Conservation (phyloP, 2,797 vertebrate species). For the Hyperoplus lanceolatus region DNA sequence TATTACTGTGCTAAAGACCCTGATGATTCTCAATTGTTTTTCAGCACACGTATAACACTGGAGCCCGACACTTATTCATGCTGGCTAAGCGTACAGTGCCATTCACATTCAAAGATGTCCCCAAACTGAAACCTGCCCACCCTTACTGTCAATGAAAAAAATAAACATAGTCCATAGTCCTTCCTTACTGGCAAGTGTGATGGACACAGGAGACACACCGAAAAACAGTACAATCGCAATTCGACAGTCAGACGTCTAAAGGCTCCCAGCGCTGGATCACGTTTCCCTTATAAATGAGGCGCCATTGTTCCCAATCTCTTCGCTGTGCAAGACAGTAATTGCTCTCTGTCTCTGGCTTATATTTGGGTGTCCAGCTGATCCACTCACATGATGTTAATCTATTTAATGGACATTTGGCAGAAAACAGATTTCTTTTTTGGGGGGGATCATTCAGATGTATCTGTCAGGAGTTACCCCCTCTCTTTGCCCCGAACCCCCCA, state of each 20-base stretch:
- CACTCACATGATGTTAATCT: slow-evolving; percentile 81
- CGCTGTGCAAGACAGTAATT: slow-evolving; percentile 75
- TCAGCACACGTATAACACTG: slow-evolving; percentile 69
- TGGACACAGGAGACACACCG: slow-evolving; percentile 64
- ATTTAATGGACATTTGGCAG: slow-evolving; percentile 81
- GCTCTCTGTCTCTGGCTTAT: slow-evolving; percentile 78
- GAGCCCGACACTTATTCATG: slow-evolving; percentile 58
- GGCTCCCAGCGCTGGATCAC: slow-evolving; percentile 74
- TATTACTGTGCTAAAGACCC: slow-evolving; percentile 72
- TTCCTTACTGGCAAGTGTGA: slow-evolving; percentile 43
- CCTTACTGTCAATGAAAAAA: slow-evolving; percentile 46
- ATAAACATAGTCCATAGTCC: slow-evolving; percentile 8
- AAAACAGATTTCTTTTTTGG: slow-evolving; percentile 68
- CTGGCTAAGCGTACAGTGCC: slow-evolving; percentile 49
- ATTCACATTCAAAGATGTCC: slow-evolving; percentile 43
- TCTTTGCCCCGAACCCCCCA: slow-evolving; percentile 37
- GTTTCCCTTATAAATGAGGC: slow-evolving; percentile 80
- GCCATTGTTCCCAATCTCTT: slow-evolving; percentile 80
- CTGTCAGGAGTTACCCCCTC: slow-evolving; percentile 62
- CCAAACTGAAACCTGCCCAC: slow-evolving; percentile 50
- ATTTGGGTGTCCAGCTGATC: slow-evolving; percentile 82
- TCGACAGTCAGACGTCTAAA: slow-evolving; percentile 65
- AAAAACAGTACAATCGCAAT: slow-evolving; percentile 72
- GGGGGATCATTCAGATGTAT: slow-evolving; percentile 64
- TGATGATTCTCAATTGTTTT: slow-evolving; percentile 74